Evolutionary conservation across 2,888 invertebrate genomes (phyloP).

Genomic region (Prostheceraeus crozeri): DNA sequence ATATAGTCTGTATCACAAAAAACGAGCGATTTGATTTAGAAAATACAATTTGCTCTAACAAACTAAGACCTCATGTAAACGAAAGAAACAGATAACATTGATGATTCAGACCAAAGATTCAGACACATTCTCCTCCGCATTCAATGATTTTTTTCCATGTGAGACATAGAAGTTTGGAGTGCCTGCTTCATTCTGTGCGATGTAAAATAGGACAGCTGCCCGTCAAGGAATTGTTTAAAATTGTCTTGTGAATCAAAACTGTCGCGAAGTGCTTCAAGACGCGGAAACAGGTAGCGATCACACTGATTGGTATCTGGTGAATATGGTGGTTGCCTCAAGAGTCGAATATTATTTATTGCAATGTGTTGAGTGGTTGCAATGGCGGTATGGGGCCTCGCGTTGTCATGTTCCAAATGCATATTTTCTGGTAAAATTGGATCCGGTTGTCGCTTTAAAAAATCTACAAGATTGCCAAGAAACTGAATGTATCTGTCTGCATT

Average conservation of each 20-base stretch:
- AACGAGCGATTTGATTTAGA: too few relatives aligned
- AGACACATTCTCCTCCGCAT: too few relatives aligned
- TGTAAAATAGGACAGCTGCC: neutral
- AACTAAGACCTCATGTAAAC: too few relatives aligned
- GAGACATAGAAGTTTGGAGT: neutral
- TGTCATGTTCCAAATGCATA: slow-evolving; percentile 23
- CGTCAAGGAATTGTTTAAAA: neutral
- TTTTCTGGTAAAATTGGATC: slow-evolving; percentile 3
- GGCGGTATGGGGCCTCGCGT: slow-evolving; percentile 28
- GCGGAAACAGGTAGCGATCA: neutral
- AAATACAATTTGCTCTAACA: too few relatives aligned
- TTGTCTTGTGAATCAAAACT: slow-evolving; percentile 11
- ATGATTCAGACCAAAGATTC: too few relatives aligned
- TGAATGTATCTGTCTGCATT: slow-evolving; percentile 13
- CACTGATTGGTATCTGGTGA: slow-evolving; percentile 32
- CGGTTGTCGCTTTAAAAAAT: neutral
- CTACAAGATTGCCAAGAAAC: neutral
- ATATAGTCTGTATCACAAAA: too few relatives aligned
- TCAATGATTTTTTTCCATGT: too few relatives aligned
- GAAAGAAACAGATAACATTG: too few relatives aligned
- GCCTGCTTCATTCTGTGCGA: neutral
- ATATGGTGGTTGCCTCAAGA: slow-evolving; percentile 26
- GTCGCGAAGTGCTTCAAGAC: slow-evolving; percentile 11
- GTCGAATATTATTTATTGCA: neutral
- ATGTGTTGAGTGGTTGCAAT: slow-evolving; percentile 3